phyloP scores from a whole-genome alignment of 1,140 invertebrate genomes.

The Stegodyphus dumicola region DNA sequence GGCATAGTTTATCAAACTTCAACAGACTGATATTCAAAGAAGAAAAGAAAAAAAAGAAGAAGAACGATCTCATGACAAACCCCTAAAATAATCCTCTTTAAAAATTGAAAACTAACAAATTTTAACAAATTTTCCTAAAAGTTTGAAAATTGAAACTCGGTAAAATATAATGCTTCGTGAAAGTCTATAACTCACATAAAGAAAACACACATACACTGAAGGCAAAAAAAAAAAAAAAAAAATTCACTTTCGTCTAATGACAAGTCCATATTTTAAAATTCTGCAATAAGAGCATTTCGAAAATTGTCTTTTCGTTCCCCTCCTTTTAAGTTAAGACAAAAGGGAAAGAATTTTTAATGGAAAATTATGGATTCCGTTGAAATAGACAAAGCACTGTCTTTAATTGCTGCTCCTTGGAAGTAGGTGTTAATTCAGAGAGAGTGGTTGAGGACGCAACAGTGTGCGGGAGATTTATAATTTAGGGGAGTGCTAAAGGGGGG shows the following conservation, averaged over 20 bases:
- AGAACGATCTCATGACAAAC: no score
- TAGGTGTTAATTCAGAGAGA: constrained; percentile 38
- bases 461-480: constrained; percentile 46
- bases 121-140: constrained; percentile 1
- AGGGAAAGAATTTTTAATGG: constrained; percentile 48
- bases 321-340: constrained; percentile 8
- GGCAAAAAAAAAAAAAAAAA: constrained; percentile 11
- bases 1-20: no score
- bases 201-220: neutral
- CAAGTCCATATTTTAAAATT: constrained; percentile 43
- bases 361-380: constrained; percentile 49
- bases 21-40: no score
- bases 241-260: neutral
- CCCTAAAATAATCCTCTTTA: no score
- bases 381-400: constrained; percentile 46
- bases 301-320: constrained; percentile 9
- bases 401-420: constrained; percentile 39
- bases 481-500: constrained; percentile 31
- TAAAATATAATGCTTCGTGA: no score
- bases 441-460: constrained; percentile 6
- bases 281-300: constrained; percentile 29
- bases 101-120: no score
- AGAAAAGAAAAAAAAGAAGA: no score
- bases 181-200: neutral
- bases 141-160: neutral